Conservation (phyloP, 2,888 invertebrate genomes). For the Ligdia adustata region DNA sequence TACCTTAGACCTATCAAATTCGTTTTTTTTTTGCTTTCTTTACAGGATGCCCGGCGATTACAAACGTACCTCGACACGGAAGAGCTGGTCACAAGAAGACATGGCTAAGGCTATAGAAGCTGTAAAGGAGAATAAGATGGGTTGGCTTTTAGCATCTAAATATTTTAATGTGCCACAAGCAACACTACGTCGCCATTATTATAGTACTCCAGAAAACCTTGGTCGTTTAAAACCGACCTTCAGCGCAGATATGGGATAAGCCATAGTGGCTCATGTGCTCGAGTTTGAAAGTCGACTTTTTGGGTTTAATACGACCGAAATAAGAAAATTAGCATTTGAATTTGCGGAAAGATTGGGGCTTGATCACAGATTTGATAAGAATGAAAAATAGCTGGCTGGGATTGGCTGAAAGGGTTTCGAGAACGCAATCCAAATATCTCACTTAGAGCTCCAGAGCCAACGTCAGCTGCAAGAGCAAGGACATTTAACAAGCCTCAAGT, state of each 20-base stretch:
- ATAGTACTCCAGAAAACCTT: background rate
- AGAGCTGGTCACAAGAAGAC: slow-evolving; percentile 19
- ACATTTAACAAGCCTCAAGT: background rate
- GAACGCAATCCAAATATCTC: slow-evolving; percentile 33
- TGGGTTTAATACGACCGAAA: too few relatives aligned
- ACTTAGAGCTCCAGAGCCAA: slow-evolving; percentile 27
- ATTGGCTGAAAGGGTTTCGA: slow-evolving; percentile 36
- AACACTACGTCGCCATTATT: slow-evolving; percentile 25
- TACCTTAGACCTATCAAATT: slow-evolving; percentile 6
- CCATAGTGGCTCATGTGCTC: background rate
- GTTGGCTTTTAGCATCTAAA: slow-evolving; percentile 29
- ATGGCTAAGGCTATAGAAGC: slow-evolving; percentile 25
- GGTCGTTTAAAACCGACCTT: background rate
- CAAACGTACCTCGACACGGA: slow-evolving; percentile 5
- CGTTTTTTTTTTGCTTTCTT: slow-evolving; percentile 4
- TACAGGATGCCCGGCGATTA: slow-evolving; percentile 22
- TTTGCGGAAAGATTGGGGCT: too few relatives aligned
- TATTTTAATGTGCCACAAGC: slow-evolving; percentile 15
- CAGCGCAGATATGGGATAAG: background rate
- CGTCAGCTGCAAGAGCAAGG: slow-evolving; percentile 10
- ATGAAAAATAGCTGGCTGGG: slow-evolving; percentile 31
- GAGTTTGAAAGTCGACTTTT: too few relatives aligned
- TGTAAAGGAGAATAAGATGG: slow-evolving; percentile 25
- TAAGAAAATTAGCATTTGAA: too few relatives aligned
- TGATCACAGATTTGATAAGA: too few relatives aligned